These are phyloP conservation scores for Bedellia somnulentella DNA, from an alignment of 2,888 invertebrate genomes.

Conservation along the genomic window DNA sequence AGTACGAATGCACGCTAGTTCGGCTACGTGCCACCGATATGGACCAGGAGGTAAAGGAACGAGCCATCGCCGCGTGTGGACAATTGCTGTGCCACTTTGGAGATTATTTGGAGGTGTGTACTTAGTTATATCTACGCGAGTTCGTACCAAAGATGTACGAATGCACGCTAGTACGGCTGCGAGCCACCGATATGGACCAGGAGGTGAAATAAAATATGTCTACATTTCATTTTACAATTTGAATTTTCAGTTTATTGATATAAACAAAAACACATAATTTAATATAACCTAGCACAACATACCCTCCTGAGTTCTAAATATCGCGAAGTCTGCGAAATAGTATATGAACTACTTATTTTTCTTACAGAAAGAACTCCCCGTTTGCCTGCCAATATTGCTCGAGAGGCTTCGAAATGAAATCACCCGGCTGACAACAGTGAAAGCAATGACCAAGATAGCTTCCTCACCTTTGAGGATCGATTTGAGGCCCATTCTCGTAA, in stretches of 20 bases:
- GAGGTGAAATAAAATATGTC: too few relatives aligned
- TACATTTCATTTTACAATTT: too few relatives aligned
- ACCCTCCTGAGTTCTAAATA: too few relatives aligned
- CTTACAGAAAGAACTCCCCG: slow-evolving; percentile 68
- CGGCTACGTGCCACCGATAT: slow-evolving; percentile 93
- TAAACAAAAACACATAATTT: too few relatives aligned
- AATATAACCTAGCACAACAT: too few relatives aligned
- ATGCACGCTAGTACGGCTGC: slow-evolving; percentile 82
- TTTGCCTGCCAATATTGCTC: slow-evolving; percentile 91
- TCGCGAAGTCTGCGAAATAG: neutral
- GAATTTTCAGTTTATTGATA: too few relatives aligned
- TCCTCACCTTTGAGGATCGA: slow-evolving; percentile 86
- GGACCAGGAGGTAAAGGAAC: slow-evolving; percentile 98
- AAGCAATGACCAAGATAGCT: slow-evolving; percentile 92
- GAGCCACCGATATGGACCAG: slow-evolving; percentile 96
- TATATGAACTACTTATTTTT: neutral
- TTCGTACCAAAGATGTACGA: slow-evolving; percentile 80
- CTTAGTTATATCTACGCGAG: neutral
- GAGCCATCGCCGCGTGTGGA: slow-evolving; percentile 96
- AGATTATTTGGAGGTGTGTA: slow-evolving; percentile 69
- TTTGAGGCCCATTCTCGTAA: slow-evolving; percentile 76
- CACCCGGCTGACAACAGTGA: slow-evolving; percentile 93
- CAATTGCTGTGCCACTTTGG: slow-evolving; percentile 92
- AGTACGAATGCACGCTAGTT: slow-evolving; percentile 83
- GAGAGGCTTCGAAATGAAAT: slow-evolving; percentile 96